Base-by-base conservation (phyloP, 2,113 vertebrate species). In the Heloderma charlesbogerti region DNA sequence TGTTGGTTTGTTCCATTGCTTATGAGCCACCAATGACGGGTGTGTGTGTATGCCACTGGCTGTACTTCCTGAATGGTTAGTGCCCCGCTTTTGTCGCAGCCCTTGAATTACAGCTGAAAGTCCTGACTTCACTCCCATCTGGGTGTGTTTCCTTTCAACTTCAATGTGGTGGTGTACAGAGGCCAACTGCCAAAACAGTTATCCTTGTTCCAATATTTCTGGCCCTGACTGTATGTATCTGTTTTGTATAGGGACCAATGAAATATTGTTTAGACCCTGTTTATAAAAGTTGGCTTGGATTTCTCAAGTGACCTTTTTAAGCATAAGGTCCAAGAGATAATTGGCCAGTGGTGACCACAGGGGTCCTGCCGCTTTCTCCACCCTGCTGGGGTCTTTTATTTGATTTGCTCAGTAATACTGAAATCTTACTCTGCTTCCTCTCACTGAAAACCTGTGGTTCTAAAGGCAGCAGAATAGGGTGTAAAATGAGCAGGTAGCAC, bases 301-400 rank as follows among this genome's bases (percentile, higher is more conserved):
- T 88, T 89, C 48, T 82, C 9, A 0, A 66, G 60, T 40, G 88
- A 77, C 83, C 84, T 91, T 88, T 71, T 80, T 48, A 45, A 3
- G 12, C 1, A 90, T 37, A 67, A 16, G 5, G 40, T 86, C 78
- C 22, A 72, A 71, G 85, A 74, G 87, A 34, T 63, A 77, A 43
- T 0, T 80, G 79, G 82, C 40, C 84, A 29, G 69, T 0, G 0
- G 77, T 45, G 84, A 43, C 10, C 1, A 3, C 7, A 0, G 81
- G 63, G 13, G 57, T 15, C 40, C 48, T 34, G 84, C 27, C 5
- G 2, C 25, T 18, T 74, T 29, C 12, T 22, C 4, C 0, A 0
- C 2, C 84, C 43, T 0, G 2, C 71, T 78, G 81, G 3, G 31
- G 0, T 74, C 31, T 16, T 89, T 57, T 72, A 22, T 51, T 20